Evolutionary conservation across 2,113 vertebrate genomes (phyloP).

Genomic region (Suncus etruscus): DNA sequence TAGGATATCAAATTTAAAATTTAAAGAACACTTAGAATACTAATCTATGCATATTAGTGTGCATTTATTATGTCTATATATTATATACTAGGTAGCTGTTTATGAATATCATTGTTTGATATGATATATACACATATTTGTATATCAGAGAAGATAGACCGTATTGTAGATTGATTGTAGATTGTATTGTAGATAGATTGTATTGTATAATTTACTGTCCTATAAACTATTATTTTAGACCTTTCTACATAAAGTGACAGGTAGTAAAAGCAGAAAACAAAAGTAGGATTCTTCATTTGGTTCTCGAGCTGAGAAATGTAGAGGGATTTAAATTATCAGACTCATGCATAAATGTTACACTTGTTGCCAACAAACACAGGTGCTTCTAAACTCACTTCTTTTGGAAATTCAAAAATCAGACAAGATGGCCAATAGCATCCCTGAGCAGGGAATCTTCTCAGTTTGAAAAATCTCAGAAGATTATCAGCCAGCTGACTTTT

Average conservation of each 20-base stretch:
- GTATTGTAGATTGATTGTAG: not conserved
- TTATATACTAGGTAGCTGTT: not conserved
- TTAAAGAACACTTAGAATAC: constrained; percentile 30
- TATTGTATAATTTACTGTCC: constrained; percentile 18
- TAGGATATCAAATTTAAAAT: not conserved
- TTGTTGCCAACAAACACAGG: constrained; percentile 58
- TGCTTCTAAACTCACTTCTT: constrained; percentile 54
- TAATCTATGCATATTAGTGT: not conserved
- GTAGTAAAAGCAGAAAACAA: constrained; percentile 30
- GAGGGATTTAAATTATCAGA: constrained; percentile 57
- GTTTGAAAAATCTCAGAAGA: constrained; percentile 43
- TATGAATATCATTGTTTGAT: not conserved
- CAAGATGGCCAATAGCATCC: constrained; percentile 13
- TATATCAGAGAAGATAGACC: not conserved
- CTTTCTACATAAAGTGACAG: constrained; percentile 30
- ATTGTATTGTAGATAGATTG: too few relatives aligned
- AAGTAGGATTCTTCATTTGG: constrained; percentile 39
- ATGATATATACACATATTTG: not conserved
- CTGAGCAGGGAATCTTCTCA: not conserved
- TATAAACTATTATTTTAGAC: not conserved
- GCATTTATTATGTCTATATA: not conserved
- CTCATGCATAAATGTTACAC: constrained; percentile 19
- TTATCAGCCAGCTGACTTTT: constrained; percentile 25
- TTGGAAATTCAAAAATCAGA: constrained; percentile 40
- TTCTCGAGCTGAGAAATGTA: constrained; percentile 39